Evolutionary conservation across 2,797 vertebrate genomes (phyloP), one percentile per base, ranked within the genome.

Genomic region (Neosilurus hyrtlii): DNA sequence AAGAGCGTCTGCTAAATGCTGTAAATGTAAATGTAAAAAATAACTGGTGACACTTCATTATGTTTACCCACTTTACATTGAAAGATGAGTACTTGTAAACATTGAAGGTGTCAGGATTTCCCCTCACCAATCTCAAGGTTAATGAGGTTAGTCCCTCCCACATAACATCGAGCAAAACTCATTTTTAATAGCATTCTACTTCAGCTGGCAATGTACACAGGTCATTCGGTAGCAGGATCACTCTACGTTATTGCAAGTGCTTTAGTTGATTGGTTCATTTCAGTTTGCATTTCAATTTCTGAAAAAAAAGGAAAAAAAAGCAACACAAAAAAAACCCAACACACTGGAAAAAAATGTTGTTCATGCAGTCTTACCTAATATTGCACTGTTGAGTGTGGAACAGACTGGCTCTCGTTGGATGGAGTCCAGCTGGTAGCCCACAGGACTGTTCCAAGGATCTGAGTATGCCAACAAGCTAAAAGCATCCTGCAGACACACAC

Each of bases 321-420:
- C 43, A 43, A 4, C 4, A 43, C 43, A 43, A 30, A 30, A 30
- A 30, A 30, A 30, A 30, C 1, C 1, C 43, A 43, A 4, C 43
- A 1, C 37, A 49, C 9, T 26, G 52, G 6, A 9, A 43, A 24
- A 77, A 37, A 62, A 16, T 14, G 4, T 57, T 71, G 14, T 72
- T 30, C 16, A 7, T 61, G 35, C 35, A 49, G 18, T 9, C 89
- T 26, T 87, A 98, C 98, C 98, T 92, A 99, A 90, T 97, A 99
- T 99, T 98, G 98, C 97, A 97, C 98, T 99, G 93, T 99, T 99
- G 63, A 99, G 97, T 52, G 97, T 98, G 81, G 98, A 99, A 95
- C 98, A 99, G 89, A 99, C 97, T 0, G 97, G 98, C 92, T 99
- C 98, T 91, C 98, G 97, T 89, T 99, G 98, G 87, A 99, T 97